Percentiles rank a stretch among this genome's conserved stretches.
Conservation (phyloP, 2,797 vertebrate species). For the Mionectes olivaceus region DNA sequence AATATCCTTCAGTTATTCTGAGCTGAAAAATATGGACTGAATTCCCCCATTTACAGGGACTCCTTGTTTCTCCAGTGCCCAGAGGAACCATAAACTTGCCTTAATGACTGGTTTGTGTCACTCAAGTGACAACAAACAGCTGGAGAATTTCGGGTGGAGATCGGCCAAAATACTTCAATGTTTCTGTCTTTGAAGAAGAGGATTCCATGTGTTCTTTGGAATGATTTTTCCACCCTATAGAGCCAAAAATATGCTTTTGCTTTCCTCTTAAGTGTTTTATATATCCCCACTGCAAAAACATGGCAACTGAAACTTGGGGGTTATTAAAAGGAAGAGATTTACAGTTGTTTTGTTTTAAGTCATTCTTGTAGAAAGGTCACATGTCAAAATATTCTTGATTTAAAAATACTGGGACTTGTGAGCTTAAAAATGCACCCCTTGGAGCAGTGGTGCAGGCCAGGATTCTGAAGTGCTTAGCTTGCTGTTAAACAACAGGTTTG, state of each 20-base stretch:
- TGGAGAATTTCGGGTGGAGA: neutral
- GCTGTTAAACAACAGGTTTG: neutral
- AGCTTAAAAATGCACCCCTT: neutral
- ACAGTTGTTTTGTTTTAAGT: slow-evolving; percentile 22
- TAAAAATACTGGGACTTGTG: neutral
- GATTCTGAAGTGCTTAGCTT: neutral
- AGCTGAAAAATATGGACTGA: neutral
- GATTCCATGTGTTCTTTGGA: slow-evolving; percentile 29
- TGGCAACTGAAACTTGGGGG: neutral
- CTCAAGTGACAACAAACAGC: slow-evolving; percentile 45
- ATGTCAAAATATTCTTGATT: slow-evolving; percentile 4
- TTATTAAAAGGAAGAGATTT: slow-evolving; percentile 32
- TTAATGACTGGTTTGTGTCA: slow-evolving; percentile 41
- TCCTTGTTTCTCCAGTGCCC: slow-evolving; percentile 5
- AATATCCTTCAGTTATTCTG: neutral
- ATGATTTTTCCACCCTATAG: neutral
- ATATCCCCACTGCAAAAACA: neutral
- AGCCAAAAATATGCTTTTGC: slow-evolving; percentile 45
- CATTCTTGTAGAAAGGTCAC: neutral
- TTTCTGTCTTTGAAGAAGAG: slow-evolving; percentile 42
- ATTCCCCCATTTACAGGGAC: neutral
- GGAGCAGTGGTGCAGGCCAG: neutral
- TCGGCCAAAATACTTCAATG: neutral
- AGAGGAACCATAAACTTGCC: slow-evolving; percentile 31
- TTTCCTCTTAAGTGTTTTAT: slow-evolving; percentile 40